These are phyloP conservation scores for Lytechinus variegatus DNA, from an alignment of 35 echinoderm and acorn worm species.

Conservation along the genomic window DNA sequence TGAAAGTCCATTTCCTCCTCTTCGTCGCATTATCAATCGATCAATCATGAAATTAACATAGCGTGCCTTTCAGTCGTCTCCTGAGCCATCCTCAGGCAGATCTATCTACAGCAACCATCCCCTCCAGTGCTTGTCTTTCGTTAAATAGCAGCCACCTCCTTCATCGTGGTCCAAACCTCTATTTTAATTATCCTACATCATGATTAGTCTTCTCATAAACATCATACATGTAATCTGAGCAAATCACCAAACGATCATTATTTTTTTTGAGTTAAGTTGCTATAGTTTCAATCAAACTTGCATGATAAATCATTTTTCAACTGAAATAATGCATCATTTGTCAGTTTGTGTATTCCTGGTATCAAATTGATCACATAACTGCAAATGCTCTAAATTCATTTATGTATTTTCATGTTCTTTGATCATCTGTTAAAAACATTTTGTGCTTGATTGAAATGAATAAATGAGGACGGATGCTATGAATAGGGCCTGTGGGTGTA, in stretches of 20 bases:
- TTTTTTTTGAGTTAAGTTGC: too few relatives aligned
- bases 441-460: too few relatives aligned
- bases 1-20: slow-evolving; percentile 27
- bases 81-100: neutral
- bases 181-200: neutral
- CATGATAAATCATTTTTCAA: too few relatives aligned
- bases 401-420: too few relatives aligned
- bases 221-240: neutral
- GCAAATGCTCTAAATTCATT: too few relatives aligned
- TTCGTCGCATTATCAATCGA: slow-evolving; percentile 20
- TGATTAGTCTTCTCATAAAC: neutral
- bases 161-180: neutral
- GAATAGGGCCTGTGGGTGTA: too few relatives aligned
- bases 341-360: too few relatives aligned
- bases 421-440: too few relatives aligned
- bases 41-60: slow-evolving; percentile 29
- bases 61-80: neutral
- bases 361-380: too few relatives aligned
- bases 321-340: too few relatives aligned
- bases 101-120: neutral
- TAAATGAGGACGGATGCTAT: too few relatives aligned
- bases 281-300: too few relatives aligned
- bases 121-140: neutral
- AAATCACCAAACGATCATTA: neutral
- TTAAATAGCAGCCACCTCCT: neutral